These are phyloP conservation scores for Lanius ludovicianus DNA, from an alignment of 2,113 vertebrate genomes.

Conservation along the genomic window DNA sequence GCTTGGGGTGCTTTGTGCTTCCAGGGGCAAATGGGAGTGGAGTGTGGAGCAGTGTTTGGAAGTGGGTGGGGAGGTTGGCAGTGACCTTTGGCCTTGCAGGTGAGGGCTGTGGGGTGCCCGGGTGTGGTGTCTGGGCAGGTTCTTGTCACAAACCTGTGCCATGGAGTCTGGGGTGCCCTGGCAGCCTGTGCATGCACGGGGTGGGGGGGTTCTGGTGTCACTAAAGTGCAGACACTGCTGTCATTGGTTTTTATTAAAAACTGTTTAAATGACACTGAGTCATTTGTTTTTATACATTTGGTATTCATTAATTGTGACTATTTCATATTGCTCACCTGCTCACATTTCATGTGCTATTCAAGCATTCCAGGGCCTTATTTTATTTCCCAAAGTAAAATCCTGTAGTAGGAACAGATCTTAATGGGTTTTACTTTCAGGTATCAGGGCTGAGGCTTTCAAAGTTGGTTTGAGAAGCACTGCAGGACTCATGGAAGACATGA, in stretches of 20 bases:
- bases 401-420: not conserved
- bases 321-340: not conserved
- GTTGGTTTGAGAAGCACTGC: not conserved
- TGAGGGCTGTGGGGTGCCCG: not conserved
- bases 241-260: not conserved
- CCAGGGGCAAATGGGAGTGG: not conserved
- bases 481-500: fast-evolving
- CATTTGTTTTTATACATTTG: not conserved
- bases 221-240: not conserved
- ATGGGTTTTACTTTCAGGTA: not conserved
- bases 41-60: not conserved
- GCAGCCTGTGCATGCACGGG: not conserved
- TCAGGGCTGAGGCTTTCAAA: not conserved
- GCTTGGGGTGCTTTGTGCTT: not conserved
- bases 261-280: fast-evolving
- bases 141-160: not conserved
- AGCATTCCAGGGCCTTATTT: not conserved
- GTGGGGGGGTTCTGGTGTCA: not conserved
- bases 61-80: not conserved
- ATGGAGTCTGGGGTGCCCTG: not conserved
- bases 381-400: not conserved
- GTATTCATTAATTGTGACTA: not conserved
- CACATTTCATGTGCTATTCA: fast-evolving
- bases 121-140: conserved; percentile 35
- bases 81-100: conserved; percentile 66